Percentiles rank a stretch among this genome's conserved stretches.
These are phyloP conservation scores for Agrilus cyanescens DNA, from an alignment of 2,888 invertebrate species.

Conservation along the genomic window DNA sequence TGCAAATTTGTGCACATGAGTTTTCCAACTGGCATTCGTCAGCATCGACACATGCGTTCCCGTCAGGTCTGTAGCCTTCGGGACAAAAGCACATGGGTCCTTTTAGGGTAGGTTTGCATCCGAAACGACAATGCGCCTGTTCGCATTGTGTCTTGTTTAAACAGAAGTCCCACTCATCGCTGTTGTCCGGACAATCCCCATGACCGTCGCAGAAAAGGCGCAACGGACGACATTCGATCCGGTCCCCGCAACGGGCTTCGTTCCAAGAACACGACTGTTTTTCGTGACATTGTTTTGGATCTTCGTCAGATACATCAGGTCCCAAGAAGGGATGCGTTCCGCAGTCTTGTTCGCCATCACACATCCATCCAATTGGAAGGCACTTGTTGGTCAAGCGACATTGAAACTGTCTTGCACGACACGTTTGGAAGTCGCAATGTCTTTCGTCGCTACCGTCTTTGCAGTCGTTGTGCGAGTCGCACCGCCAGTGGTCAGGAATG, in stretches of 20 bases:
- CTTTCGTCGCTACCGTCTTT: slow-evolving; percentile 52
- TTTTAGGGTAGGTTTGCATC: slow-evolving; percentile 57
- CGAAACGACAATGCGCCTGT: slow-evolving; percentile 36
- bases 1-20: slow-evolving; percentile 63
- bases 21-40: slow-evolving; percentile 65
- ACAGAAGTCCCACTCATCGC: slow-evolving; percentile 64
- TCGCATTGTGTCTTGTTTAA: slow-evolving; percentile 32
- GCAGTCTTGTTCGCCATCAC: slow-evolving; percentile 69
- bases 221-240: slow-evolving; percentile 47
- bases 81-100: slow-evolving; percentile 69
- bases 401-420: slow-evolving; percentile 60
- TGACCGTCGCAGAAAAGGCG: slow-evolving; percentile 54
- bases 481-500: slow-evolving; percentile 50
- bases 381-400: slow-evolving; percentile 60
- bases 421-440: slow-evolving; percentile 34
- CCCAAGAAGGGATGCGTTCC: slow-evolving; percentile 41
- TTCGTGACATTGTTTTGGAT: slow-evolving; percentile 48
- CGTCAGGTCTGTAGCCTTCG: slow-evolving; percentile 50
- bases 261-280: slow-evolving; percentile 54
- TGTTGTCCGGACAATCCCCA: slow-evolving; percentile 54
- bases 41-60: slow-evolving; percentile 55
- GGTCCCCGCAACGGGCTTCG: slow-evolving; percentile 52
- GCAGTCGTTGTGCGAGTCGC: slow-evolving; percentile 52
- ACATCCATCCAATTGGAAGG: slow-evolving; percentile 63
- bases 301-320: slow-evolving; percentile 56